These are phyloP conservation scores for Andricus quercusramuli DNA, from an alignment of 2,888 invertebrate species.

Conservation along the genomic window DNA sequence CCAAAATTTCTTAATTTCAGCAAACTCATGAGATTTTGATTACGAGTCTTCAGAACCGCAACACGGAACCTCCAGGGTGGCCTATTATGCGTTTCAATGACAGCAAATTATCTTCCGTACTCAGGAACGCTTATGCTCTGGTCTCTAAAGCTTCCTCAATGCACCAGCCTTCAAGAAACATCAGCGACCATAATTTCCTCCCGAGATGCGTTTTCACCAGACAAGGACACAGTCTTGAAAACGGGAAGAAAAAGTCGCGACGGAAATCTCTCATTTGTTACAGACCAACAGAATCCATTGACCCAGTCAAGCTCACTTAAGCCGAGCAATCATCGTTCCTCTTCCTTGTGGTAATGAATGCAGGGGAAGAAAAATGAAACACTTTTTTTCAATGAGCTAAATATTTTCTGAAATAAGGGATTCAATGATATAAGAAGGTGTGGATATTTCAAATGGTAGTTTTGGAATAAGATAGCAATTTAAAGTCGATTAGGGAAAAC, in stretches of 20 bases:
- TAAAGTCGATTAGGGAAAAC: not conserved
- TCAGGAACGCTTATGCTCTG: slow-evolving; percentile 44
- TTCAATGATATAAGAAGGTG: not conserved
- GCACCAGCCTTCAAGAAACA: slow-evolving; percentile 48
- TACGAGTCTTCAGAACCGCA: slow-evolving; percentile 15
- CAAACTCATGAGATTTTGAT: slow-evolving; percentile 34
- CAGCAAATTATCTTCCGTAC: slow-evolving; percentile 64
- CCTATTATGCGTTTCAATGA: slow-evolving; percentile 65
- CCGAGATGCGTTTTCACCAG: slow-evolving; percentile 61
- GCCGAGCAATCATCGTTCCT: not conserved
- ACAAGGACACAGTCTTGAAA: slow-evolving; percentile 40
- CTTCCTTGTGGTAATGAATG: not conserved
- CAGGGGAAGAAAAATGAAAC: not conserved
- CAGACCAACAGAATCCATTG: not conserved
- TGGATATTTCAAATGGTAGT: not conserved
- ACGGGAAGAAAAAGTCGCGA: not conserved
- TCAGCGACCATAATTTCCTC: slow-evolving; percentile 64
- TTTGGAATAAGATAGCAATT: not conserved
- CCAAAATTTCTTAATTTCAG: slow-evolving; percentile 68
- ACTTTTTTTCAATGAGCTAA: not conserved
- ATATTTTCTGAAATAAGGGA: not conserved
- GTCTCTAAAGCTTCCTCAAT: slow-evolving; percentile 42
- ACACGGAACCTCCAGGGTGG: slow-evolving; percentile 62
- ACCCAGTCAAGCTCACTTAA: not conserved
- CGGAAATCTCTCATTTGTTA: slow-evolving; percentile 24